These are phyloP conservation scores for Brassicogethes aeneus DNA, from an alignment of 2,888 invertebrate species.

Conservation along the genomic window DNA sequence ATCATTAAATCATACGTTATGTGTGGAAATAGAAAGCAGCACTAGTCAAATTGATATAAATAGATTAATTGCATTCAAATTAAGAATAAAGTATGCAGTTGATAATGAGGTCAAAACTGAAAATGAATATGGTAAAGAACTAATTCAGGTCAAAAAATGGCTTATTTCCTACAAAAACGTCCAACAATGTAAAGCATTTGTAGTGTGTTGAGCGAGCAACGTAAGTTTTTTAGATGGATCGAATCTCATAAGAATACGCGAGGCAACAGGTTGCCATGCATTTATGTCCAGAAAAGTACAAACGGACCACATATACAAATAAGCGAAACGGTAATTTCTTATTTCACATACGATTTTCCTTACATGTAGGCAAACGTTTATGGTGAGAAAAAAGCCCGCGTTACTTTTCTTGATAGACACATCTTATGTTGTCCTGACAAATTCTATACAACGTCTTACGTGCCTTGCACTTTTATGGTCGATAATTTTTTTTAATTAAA, in stretches of 20 bases:
- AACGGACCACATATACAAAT: neutral
- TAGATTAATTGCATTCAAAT: no score
- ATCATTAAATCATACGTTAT: no score
- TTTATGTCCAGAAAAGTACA: neutral
- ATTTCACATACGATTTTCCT: slow-evolving; percentile 1
- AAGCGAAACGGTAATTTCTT: neutral
- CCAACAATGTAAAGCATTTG: neutral
- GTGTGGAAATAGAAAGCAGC: no score
- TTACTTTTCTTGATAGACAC: slow-evolving; percentile 1
- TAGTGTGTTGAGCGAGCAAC: neutral
- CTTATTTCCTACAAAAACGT: neutral
- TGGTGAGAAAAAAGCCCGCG: neutral
- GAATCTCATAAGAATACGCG: neutral
- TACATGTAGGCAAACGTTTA: neutral
- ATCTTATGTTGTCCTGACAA: slow-evolving; percentile 1
- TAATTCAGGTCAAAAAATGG: neutral
- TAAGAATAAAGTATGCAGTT: no score
- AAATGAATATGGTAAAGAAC: neutral
- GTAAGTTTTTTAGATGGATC: neutral
- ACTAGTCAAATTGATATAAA: no score
- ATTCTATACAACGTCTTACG: slow-evolving; percentile 1
- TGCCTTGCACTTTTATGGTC: neutral
- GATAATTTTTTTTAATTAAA: slow-evolving; percentile 1
- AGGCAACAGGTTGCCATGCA: slow-evolving; percentile 1
- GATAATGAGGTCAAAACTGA: neutral